Conservation (phyloP, 2,113 vertebrate species). For the Muntiacus muntjak region DNA sequence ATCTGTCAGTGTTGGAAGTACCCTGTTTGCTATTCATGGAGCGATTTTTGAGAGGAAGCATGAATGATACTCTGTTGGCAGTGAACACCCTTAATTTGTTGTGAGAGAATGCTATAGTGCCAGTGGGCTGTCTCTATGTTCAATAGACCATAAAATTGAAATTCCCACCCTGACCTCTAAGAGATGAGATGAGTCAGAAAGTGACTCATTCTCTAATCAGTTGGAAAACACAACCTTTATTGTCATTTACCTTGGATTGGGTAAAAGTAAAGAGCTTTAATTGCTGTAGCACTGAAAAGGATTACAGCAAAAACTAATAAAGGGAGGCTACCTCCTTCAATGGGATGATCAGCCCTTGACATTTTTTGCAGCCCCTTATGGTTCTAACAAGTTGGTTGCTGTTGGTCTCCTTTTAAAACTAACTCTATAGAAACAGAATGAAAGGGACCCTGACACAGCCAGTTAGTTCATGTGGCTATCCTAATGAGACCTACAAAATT, state of each 20-base stretch:
- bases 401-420: neutral
- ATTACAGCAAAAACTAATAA: neutral
- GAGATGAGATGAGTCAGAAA: slow-evolving; percentile 68
- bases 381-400: slow-evolving; percentile 18
- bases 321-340: neutral
- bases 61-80: slow-evolving; percentile 46
- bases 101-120: slow-evolving; percentile 11
- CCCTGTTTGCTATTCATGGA: slow-evolving; percentile 45
- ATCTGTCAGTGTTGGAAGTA: neutral
- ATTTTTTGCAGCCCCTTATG: neutral
- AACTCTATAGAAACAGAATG: slow-evolving; percentile 8
- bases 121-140: slow-evolving; percentile 48
- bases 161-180: slow-evolving; percentile 59
- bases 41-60: slow-evolving; percentile 31
- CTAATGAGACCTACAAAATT: slow-evolving; percentile 45
- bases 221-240: slow-evolving; percentile 62
- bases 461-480: slow-evolving; percentile 18
- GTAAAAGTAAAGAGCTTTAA: slow-evolving; percentile 51
- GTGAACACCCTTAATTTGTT: slow-evolving; percentile 35
- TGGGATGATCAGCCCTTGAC: neutral
- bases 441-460: neutral
- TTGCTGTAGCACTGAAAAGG: slow-evolving; percentile 7
- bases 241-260: slow-evolving; percentile 56
- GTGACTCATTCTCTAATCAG: slow-evolving; percentile 67
- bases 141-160: slow-evolving; percentile 70